phyloP scores from a whole-genome alignment of 35 echinoderm and acorn worm species.

The Apostichopus parvimensis region DNA sequence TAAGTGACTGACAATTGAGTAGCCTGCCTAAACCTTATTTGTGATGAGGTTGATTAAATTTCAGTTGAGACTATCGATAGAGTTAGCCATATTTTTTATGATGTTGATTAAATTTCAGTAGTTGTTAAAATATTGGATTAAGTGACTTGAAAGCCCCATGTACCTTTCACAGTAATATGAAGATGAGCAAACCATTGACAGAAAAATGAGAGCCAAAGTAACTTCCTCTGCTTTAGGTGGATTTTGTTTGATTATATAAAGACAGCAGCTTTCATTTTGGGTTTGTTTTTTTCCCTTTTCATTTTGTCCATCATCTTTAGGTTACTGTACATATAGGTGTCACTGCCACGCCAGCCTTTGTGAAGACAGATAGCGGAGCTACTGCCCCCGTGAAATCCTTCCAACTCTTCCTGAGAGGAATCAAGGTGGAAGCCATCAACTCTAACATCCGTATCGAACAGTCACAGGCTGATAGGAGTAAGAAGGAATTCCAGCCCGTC shows the following conservation, averaged over 20 bases:
- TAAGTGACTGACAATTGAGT: no score
- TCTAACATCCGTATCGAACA: conserved; percentile 94
- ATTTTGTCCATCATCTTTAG: conserved; percentile 16
- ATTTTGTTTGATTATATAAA: neutral
- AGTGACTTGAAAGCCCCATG: no score
- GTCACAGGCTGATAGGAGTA: conserved; percentile 93
- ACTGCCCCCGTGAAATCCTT: conserved; percentile 66
- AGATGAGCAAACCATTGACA: no score
- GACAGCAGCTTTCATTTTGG: neutral
- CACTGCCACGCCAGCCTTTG: conserved; percentile 65
- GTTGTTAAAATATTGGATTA: no score
- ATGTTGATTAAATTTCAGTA: no score
- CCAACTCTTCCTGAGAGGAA: conserved; percentile 76
- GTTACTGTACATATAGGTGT: conserved; percentile 84
- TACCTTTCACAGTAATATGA: no score
- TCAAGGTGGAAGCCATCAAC: conserved; percentile 97
- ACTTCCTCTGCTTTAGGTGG: no score
- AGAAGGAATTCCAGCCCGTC: conserved; percentile 81
- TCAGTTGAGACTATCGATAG: no score
- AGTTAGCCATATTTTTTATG: no score
- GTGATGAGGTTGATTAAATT: no score
- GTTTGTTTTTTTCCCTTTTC: neutral
- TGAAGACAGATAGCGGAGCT: conserved; percentile 70
- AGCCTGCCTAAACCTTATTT: no score
- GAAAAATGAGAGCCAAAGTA: no score